A percentile compares a stretch with the other conserved stretches of the same genome.
These are phyloP conservation scores for Ariolimax columbianus DNA, from an alignment of 2,888 invertebrate species.

Conservation along the genomic window DNA sequence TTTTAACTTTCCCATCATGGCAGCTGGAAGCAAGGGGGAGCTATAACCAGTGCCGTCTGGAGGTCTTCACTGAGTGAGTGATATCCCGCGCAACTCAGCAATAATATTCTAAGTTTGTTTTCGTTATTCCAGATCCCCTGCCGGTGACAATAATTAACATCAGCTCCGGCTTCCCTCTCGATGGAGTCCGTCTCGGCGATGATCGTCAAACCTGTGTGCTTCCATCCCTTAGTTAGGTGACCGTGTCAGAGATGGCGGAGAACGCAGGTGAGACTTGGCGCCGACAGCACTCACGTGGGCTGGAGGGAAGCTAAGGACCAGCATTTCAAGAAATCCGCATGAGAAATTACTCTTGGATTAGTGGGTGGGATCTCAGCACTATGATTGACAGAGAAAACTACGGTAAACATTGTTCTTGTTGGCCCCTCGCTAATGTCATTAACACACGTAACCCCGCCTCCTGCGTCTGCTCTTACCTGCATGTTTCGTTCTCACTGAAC, in stretches of 20 bases:
- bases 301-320: neutral
- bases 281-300: neutral
- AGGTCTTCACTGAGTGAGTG: neutral
- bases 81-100: conserved; percentile 3
- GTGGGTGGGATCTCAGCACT: neutral
- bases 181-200: conserved; percentile 5
- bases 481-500: neutral
- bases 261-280: neutral
- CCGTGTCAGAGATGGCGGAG: neutral
- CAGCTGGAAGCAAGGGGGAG: neutral
- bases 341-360: conserved; percentile 1
- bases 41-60: neutral
- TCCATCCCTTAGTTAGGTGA: neutral
- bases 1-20: conserved; percentile 1
- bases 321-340: neutral
- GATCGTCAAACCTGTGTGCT: neutral
- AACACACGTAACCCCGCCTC: neutral
- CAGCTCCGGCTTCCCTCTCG: conserved; percentile 8
- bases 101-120: conserved; percentile 29
- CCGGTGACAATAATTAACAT: conserved; percentile 35
- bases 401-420: conserved; percentile 9
- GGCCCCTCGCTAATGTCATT: neutral
- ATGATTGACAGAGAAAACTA: neutral
- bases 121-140: conserved; percentile 17
- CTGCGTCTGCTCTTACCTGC: neutral